Base-by-base conservation (phyloP, 2,113 vertebrate species). In the Leptobrachium leishanense region DNA sequence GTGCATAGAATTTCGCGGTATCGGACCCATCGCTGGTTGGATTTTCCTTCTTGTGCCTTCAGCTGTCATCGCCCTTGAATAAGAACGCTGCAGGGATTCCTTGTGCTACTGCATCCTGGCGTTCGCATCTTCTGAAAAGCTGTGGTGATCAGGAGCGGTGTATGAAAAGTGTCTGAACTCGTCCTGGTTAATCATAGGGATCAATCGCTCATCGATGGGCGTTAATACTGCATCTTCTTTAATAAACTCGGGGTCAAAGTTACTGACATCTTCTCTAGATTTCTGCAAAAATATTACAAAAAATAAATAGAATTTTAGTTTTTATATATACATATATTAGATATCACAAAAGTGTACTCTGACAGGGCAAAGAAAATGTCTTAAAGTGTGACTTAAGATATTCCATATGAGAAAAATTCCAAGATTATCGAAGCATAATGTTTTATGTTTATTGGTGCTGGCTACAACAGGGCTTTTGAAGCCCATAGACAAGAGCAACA, bases 241-340 rank as follows among this genome's bases (percentile, higher is more conserved):
- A 70, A 96, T 98, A 81, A 99, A 99, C 87, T 99, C 98, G 0
- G 96, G 97, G 88, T 99, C 98, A 74, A 99, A 99, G 88, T 99
- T 99, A 90, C 98, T 98, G 82, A 99, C 98, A 0, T 99, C 98
- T 84, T 98, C 95, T 74, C 94, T 86, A 11, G 95, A 93, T 96
- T 98, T 99, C 98, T 99, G 89, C 66, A 68, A 85, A 85, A 84
- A 50, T 31, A 31, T 31, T 31, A 31, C 20, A 31, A 31, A 31
- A 0, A 53, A 82, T 86, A 82, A 87, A 64, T 83, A 75, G 88
- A 87, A 54, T 2, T 6, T 2, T 54, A 54, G 50, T 6, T 54
- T 54, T 54, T 54, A 54, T 31, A 31, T 31, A 31, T 31, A 31
- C 20, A 31, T 31, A 31, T 31, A 31, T 31, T 31, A 31, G 20